Evolutionary conservation across 2,888 invertebrate genomes (phyloP).

Genomic region (Metopia argyrocephala): DNA sequence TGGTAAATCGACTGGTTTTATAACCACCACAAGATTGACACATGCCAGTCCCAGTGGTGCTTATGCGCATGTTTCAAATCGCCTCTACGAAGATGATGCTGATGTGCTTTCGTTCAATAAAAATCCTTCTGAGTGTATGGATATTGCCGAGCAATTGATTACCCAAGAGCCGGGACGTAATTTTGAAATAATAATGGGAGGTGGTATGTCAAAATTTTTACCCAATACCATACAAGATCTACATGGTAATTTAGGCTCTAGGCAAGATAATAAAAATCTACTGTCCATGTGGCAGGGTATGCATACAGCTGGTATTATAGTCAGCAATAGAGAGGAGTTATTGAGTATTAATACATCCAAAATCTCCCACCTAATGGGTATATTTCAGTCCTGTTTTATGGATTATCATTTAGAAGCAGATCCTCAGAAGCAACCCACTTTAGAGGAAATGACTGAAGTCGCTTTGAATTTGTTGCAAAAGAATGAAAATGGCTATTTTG

Average conservation of each 20-base stretch:
- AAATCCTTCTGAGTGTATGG: slow-evolving; percentile 79
- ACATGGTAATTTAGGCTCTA: slow-evolving; percentile 79
- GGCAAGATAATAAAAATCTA: slow-evolving; percentile 83
- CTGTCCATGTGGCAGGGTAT: slow-evolving; percentile 83
- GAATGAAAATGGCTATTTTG: slow-evolving; percentile 81
- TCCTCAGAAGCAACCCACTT: slow-evolving; percentile 71
- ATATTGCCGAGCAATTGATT: slow-evolving; percentile 87
- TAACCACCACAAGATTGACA: slow-evolving; percentile 88
- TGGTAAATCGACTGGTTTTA: slow-evolving; percentile 82
- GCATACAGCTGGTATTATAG: slow-evolving; percentile 79
- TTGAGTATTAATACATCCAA: slow-evolving; percentile 77
- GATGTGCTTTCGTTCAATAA: slow-evolving; percentile 74
- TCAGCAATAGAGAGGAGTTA: slow-evolving; percentile 82
- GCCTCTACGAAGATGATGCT: slow-evolving; percentile 86
- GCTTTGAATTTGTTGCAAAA: slow-evolving; percentile 83
- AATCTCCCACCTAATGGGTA: slow-evolving; percentile 80
- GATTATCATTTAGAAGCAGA: slow-evolving; percentile 71
- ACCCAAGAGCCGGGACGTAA: slow-evolving; percentile 83
- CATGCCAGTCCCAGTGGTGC: slow-evolving; percentile 87
- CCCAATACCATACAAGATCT: slow-evolving; percentile 80
- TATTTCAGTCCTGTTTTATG: slow-evolving; percentile 74
- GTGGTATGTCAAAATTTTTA: slow-evolving; percentile 84
- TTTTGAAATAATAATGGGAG: slow-evolving; percentile 88
- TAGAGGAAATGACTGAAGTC: slow-evolving; percentile 84
- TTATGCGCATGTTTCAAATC: slow-evolving; percentile 82